Conservation (phyloP, 2,888 invertebrate species). For the Apoderus coryli region DNA sequence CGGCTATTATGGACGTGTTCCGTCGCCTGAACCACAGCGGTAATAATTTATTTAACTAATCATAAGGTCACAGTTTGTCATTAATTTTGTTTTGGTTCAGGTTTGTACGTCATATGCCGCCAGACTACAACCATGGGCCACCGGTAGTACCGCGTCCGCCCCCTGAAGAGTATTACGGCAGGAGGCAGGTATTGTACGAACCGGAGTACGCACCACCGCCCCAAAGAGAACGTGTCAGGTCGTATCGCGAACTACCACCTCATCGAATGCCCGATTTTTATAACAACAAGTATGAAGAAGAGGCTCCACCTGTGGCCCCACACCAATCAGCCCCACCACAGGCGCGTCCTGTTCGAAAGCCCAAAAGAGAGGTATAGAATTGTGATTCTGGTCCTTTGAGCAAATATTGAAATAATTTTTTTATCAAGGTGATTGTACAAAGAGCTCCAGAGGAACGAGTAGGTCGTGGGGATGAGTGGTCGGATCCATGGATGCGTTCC, state of each 20-base stretch:
- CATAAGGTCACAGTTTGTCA: no score
- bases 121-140: constrained; percentile 23
- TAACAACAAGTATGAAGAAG: constrained; percentile 36
- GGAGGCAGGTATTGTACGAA: constrained; percentile 32
- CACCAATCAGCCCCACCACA: constrained; percentile 10
- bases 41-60: no score
- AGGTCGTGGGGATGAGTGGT: constrained; percentile 74
- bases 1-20: constrained; percentile 34
- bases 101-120: constrained; percentile 27
- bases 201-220: constrained; percentile 27
- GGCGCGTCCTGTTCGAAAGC: constrained; percentile 15
- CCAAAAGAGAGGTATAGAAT: constrained; percentile 31
- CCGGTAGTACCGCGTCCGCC: no score
- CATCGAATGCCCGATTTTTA: constrained; percentile 41
- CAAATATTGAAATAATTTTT: constrained; percentile 1
- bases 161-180: constrained; percentile 18
- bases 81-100: no score
- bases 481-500: constrained; percentile 85
- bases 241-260: constrained; percentile 38
- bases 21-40: constrained; percentile 31
- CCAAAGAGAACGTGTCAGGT: constrained; percentile 28
- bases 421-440: constrained; percentile 50
- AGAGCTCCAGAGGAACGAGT: constrained; percentile 33
- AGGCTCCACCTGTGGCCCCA: constrained; percentile 20
- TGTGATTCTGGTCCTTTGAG: no score